Base-by-base conservation (phyloP, 2,888 invertebrate species). In the Acanthosepion lycidas region DNA sequence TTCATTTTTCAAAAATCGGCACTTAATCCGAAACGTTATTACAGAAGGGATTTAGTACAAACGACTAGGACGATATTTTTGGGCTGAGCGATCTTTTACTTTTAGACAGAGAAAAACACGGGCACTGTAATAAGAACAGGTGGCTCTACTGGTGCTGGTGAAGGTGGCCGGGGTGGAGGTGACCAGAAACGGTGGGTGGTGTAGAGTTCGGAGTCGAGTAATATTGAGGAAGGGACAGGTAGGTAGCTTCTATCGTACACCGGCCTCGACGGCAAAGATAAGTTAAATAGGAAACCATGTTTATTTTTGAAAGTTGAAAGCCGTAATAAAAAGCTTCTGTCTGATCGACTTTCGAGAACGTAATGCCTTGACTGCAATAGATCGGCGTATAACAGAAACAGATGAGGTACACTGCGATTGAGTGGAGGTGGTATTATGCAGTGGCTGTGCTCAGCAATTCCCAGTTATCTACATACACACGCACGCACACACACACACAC, bases 251-350 rank as follows among this genome's bases (percentile, higher is more conserved):
- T 78, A 33, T 78, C 23, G 78, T n/a, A n/a, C n/a, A 33, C 78
- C 78, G 78, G 78, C 12, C n/a, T 78, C 78, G n/a, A 78, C 78
- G 78, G 78, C n/a, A 78, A 78, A 78, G 78, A 78, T 78, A 78
- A 78, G 78, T 78, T 78, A 78, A 78, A 78, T 78, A 78, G 78
- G 78, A 78, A 78, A 12, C 78, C n/a, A 78, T 78, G 78, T 78
- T 78, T 78, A 78, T 78, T 78, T n/a, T 78, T 78, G 78, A 78
- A 78, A 78, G 78, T 78, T 78, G 78, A 78, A 78, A 78, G 78
- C 78, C 78, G 78, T 78, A 78, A 78, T 78, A 78, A 78, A 78
- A 78, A 78, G 78, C 78, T 78, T 64, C 64, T 78, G 78, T 78
- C 78, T 78, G 78, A 78, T 78, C 78, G 78, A 78, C n/a, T 78